phyloP scores from a whole-genome alignment of 2,113 vertebrate genomes.

The Boulengeromyrus knoepffleri region DNA sequence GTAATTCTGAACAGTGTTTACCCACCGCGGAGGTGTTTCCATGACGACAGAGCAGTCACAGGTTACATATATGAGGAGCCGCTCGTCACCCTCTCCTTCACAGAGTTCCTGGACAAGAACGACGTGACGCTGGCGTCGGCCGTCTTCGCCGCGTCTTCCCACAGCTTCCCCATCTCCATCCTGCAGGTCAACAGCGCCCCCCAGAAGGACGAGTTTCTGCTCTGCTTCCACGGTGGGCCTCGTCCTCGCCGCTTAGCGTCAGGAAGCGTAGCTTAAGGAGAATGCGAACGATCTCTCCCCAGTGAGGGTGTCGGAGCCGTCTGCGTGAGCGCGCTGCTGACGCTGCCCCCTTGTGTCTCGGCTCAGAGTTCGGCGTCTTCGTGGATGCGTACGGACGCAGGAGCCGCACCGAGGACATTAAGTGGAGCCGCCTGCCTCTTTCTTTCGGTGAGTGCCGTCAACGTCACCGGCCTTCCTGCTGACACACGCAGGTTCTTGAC shows the following conservation, averaged over 20 bases:
- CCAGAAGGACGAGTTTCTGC: constrained; percentile 92
- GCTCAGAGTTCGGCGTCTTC: constrained; percentile 91
- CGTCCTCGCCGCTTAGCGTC: neutral
- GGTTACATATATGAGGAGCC: neutral
- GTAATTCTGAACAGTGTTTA: neutral
- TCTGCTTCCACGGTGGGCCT: constrained; percentile 91
- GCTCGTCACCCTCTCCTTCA: neutral
- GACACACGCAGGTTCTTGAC: neutral
- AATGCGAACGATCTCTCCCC: neutral
- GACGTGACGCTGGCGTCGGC: constrained; percentile 91
- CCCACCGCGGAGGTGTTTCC: too few species aligned
- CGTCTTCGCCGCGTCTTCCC: constrained; percentile 87
- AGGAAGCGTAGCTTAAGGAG: neutral
- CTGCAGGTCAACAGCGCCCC: constrained; percentile 86
- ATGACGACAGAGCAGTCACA: neutral
- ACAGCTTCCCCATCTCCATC: constrained; percentile 95
- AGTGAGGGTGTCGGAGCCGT: neutral
- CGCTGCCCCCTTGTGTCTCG: neutral
- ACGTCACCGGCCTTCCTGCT: too few species aligned
- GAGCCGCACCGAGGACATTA: constrained; percentile 89
- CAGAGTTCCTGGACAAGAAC: constrained; percentile 98
- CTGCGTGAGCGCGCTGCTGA: neutral
- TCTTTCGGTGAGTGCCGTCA: constrained; percentile 75
- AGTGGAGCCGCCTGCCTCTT: constrained; percentile 93
- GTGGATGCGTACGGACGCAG: constrained; percentile 93